Evolutionary conservation across 1,140 invertebrate species (phyloP), one percentile per base, ranked within the genome.

Genomic region (Zaprionus tsacasi): DNA sequence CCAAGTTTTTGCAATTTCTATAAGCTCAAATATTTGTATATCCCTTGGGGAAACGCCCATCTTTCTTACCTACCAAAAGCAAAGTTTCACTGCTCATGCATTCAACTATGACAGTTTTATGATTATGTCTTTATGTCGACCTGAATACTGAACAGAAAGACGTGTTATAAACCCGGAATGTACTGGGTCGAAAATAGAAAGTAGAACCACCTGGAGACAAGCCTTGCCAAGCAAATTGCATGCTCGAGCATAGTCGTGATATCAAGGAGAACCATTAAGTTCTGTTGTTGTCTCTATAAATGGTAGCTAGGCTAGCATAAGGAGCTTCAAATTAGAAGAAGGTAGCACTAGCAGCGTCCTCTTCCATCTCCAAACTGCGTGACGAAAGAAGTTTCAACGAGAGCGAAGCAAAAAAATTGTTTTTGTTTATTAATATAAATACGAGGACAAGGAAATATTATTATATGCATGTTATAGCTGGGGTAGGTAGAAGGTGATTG

Each of bases 351-450:
- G 61, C 43, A 81, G 56, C 27, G 13, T 2, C 3, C 30, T 33
- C 30, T 8, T 6, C 33, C 40, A 6, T 60, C 45, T 8, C 33
- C 30, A 6, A 56, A 6, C 7, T 87, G 88, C 83, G 83, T 87
- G 83, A 83, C 85, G 65, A 78, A 78, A 68, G 85, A 87, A 87
- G 83, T 87, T 87, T 87, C 83, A 88, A 87, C 77, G 80, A 63
- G 50, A 59, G 40, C 43, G 48, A 12, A 48, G 15, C 57, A 71
- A 61, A 30, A 61, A 30, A 69, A 63, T 54, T 59, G 40, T 59
- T 72, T 70, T 89, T 87, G 85, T 88, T 87, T 87, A 87, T 87
- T 87, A 87, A 87, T 83, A 87, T 88, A 87, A 87, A 87, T 87
- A 87, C 61, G 82, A 83, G 73, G 83, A 82, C 80, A 88, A 76